phyloP scores from a whole-genome alignment of 2,797 vertebrate species.

The Chanos chanos region DNA sequence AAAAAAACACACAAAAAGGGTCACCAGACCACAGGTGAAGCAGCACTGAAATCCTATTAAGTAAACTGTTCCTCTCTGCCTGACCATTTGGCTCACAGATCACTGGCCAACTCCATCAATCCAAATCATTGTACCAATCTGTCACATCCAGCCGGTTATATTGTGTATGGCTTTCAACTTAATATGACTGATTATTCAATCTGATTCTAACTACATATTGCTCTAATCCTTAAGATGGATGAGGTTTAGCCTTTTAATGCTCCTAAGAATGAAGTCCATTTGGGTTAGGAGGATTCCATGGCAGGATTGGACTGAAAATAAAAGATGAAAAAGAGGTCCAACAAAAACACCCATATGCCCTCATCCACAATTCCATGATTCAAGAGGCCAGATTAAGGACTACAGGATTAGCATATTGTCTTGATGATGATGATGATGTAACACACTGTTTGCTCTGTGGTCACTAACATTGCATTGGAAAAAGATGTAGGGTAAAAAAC shows the following conservation, averaged over 20 bases:
- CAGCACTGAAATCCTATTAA: slow-evolving; percentile 39
- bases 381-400: slow-evolving; percentile 33
- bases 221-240: slow-evolving; percentile 50
- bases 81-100: slow-evolving; percentile 35
- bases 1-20: slow-evolving; percentile 13
- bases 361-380: slow-evolving; percentile 30
- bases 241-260: slow-evolving; percentile 51
- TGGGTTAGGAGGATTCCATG: slow-evolving; percentile 37
- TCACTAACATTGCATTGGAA: slow-evolving; percentile 12
- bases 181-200: slow-evolving; percentile 49
- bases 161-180: slow-evolving; percentile 31
- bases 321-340: slow-evolving; percentile 14
- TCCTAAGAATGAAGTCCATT: slow-evolving; percentile 43
- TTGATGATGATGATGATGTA: slow-evolving; percentile 12
- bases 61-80: slow-evolving; percentile 27
- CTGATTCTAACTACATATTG: slow-evolving; percentile 50
- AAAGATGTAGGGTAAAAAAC: no score
- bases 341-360: slow-evolving; percentile 32
- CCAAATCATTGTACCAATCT: slow-evolving; percentile 45
- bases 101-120: slow-evolving; percentile 43
- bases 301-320: slow-evolving; percentile 15
- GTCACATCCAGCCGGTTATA: slow-evolving; percentile 44
- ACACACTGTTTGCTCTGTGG: background rate
- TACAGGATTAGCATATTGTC: slow-evolving; percentile 42
- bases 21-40: slow-evolving; percentile 32